Percentiles rank a stretch among this genome's conserved stretches.
Evolutionary conservation across 2,888 invertebrate species (phyloP).

Genomic region (Drosophila buzzatii): DNA sequence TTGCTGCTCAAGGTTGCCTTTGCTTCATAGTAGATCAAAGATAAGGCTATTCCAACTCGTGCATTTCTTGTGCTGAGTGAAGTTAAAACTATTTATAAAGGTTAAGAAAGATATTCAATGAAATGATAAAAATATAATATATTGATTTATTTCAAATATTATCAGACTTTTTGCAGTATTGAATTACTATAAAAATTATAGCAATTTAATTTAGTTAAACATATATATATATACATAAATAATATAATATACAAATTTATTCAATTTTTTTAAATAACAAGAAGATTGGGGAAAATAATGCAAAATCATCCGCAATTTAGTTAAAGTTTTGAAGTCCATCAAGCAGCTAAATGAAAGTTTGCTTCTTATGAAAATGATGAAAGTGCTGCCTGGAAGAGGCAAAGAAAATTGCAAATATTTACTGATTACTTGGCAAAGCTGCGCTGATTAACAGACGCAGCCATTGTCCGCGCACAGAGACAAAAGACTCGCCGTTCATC

Average conservation of each 20-base stretch:
- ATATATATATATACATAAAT: not conserved
- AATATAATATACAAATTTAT: no score
- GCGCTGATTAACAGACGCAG: slow-evolving; percentile 69
- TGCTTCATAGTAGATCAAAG: slow-evolving; percentile 16
- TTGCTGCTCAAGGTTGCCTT: slow-evolving; percentile 49
- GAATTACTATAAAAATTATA: no score
- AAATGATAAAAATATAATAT: no score
- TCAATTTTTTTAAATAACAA: fast-evolving
- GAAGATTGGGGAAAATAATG: no score
- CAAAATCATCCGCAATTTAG: not conserved
- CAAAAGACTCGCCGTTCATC: slow-evolving; percentile 24
- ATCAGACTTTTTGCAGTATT: not conserved
- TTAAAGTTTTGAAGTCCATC: not conserved
- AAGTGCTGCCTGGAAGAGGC: slow-evolving; percentile 32
- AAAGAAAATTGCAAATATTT: slow-evolving; percentile 73
- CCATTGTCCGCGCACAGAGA: slow-evolving; percentile 46
- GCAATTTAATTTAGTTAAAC: no score
- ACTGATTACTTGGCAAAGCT: slow-evolving; percentile 70
- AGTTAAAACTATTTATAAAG: not conserved
- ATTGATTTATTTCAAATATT: not conserved
- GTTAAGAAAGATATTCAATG: not conserved
- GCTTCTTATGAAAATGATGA: slow-evolving; percentile 82
- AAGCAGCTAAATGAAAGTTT: slow-evolving; percentile 50
- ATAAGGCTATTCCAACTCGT: slow-evolving; percentile 5
- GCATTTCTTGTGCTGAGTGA: slow-evolving; percentile 9